Conservation (phyloP, 2,797 vertebrate species). For the Takifugu rubripes region DNA sequence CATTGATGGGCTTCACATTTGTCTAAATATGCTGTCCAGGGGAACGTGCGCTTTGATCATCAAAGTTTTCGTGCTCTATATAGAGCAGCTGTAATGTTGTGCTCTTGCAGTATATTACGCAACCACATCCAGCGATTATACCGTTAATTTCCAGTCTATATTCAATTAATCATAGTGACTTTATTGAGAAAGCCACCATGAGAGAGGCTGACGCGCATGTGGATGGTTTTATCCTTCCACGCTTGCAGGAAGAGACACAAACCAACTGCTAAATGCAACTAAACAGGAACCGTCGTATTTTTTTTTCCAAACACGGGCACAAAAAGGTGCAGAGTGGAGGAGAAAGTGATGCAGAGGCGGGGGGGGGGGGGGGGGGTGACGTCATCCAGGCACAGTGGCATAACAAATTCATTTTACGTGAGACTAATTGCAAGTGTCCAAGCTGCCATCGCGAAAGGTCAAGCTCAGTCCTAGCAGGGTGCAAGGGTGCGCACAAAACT, state of each 20-base stretch:
- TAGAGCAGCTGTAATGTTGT: background rate
- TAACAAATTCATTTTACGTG: constrained; percentile 31
- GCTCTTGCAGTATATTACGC: background rate
- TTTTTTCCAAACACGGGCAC: background rate
- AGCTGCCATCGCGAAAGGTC: constrained; percentile 54
- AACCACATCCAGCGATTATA: background rate
- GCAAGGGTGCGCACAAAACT: constrained; percentile 15
- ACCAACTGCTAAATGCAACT: background rate
- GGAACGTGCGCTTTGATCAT: background rate
- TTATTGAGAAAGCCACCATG: background rate
- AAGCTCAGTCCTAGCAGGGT: constrained; percentile 25
- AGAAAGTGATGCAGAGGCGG: background rate
- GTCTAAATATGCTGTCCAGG: background rate
- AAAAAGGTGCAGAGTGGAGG: background rate
- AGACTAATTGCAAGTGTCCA: constrained; percentile 41
- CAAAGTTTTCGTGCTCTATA: background rate
- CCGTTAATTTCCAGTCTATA: background rate
- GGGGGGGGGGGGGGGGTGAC: constrained; percentile 1
- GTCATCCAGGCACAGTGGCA: constrained; percentile 26
- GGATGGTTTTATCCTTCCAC: no score
- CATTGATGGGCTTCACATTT: no score
- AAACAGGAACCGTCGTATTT: background rate
- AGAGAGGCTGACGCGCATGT: no score
- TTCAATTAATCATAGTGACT: no score
- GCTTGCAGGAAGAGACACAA: no score